Conservation (phyloP, 1,140 invertebrate species). For the Alviniconcha marisindica region DNA sequence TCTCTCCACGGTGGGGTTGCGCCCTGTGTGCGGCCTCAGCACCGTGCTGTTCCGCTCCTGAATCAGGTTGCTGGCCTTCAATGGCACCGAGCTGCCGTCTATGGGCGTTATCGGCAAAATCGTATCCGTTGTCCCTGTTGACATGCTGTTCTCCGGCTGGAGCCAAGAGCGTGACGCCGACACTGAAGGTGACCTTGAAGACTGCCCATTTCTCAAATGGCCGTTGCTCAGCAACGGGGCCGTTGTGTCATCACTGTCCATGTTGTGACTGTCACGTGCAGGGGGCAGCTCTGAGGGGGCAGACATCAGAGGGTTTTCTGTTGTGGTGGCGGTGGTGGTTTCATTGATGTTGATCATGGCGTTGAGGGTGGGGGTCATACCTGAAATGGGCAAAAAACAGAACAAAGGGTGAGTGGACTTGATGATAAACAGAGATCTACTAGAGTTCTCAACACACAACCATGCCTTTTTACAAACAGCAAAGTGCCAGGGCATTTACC, state of each 20-base stretch:
- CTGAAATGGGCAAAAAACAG: constrained; percentile 56
- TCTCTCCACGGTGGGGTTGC: constrained; percentile 92
- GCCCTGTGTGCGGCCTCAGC: constrained; percentile 90
- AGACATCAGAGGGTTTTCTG: not conserved
- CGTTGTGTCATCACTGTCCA: constrained; percentile 46
- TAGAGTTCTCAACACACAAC: too few relatives aligned
- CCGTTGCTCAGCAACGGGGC: constrained; percentile 43
- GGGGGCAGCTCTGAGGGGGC: not conserved
- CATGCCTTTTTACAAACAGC: too few relatives aligned
- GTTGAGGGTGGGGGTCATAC: constrained; percentile 80
- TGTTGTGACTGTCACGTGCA: not conserved
- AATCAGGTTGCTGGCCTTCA: constrained; percentile 65
- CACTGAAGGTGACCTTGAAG: constrained; percentile 15
- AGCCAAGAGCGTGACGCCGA: not conserved
- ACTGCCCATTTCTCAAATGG: constrained; percentile 32
- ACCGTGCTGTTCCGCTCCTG: constrained; percentile 62
- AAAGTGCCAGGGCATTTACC: too few relatives aligned
- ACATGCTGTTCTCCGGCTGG: constrained; percentile 51
- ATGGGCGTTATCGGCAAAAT: constrained; percentile 75
- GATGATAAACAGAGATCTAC: too few relatives aligned
- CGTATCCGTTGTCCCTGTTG: constrained; percentile 75
- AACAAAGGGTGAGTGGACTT: too few relatives aligned
- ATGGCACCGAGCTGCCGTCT: constrained; percentile 52
- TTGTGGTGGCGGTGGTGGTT: constrained; percentile 23
- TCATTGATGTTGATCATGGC: constrained; percentile 63